Percentiles rank a stretch among this genome's conserved stretches.
These are phyloP conservation scores for Gymnarchus niloticus DNA, from an alignment of 2,113 vertebrate species.

Conservation along the genomic window DNA sequence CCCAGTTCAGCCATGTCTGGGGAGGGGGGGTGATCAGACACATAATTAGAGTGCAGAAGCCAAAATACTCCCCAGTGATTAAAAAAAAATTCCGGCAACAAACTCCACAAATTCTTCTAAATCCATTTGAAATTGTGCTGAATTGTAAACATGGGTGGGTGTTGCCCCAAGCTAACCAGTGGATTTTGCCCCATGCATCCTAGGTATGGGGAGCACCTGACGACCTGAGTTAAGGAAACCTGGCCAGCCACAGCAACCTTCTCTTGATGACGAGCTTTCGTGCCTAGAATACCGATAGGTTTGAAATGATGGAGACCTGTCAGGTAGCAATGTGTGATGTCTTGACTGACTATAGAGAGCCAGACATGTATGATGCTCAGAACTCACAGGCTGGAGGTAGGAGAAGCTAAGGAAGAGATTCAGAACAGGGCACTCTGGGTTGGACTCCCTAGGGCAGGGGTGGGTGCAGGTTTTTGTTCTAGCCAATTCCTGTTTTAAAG, in stretches of 20 bases:
- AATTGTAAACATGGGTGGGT: neutral
- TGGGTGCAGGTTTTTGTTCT: too few species aligned
- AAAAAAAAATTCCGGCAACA: neutral
- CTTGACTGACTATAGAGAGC: neutral
- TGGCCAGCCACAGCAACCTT: slow-evolving; percentile 22
- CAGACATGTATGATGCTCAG: neutral
- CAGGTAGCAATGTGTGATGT: neutral
- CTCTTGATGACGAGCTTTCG: slow-evolving; percentile 20
- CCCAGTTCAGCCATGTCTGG: slow-evolving; percentile 94
- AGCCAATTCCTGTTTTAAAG: too few species aligned
- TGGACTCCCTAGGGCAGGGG: too few species aligned
- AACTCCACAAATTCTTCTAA: neutral
- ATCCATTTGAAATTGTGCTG: neutral
- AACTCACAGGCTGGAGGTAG: neutral
- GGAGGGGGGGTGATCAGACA: neutral
- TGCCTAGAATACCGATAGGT: slow-evolving; percentile 26
- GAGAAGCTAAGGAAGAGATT: neutral
- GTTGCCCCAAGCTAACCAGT: slow-evolving; percentile 33
- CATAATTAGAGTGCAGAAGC: neutral
- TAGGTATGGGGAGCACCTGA: slow-evolving; percentile 39
- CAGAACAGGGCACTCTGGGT: too few species aligned
- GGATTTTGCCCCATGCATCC: slow-evolving; percentile 33
- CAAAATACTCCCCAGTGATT: neutral
- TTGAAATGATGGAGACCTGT: neutral
- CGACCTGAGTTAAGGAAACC: slow-evolving; percentile 32